Conservation (phyloP, 2,888 invertebrate genomes). For the Drosophila tripunctata region DNA sequence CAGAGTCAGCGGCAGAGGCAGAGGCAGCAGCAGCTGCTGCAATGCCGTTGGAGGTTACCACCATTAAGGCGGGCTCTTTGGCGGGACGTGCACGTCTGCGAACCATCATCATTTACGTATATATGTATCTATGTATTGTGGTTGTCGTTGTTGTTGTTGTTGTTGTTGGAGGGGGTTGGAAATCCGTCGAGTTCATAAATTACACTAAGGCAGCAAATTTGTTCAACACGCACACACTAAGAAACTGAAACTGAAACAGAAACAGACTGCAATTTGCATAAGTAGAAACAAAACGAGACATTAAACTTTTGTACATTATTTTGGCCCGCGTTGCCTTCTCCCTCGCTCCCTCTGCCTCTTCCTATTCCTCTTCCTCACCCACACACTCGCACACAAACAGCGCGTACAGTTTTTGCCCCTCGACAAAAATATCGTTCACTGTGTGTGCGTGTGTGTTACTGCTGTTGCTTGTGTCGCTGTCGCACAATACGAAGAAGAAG, state of each 20-base stretch:
- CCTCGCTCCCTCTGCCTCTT: conserved; percentile 3
- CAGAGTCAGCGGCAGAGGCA: too few relatives aligned
- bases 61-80: conserved; percentile 52
- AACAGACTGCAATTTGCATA: conserved; percentile 68
- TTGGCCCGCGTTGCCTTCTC: conserved; percentile 28
- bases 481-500: conserved; percentile 65
- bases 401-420: conserved; percentile 75
- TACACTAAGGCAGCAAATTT: conserved; percentile 51
- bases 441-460: conserved; percentile 47
- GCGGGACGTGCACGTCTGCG: conserved; percentile 75
- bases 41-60: conserved; percentile 35
- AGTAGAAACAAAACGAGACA: conserved; percentile 57
- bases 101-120: conserved; percentile 75
- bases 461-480: conserved; percentile 64
- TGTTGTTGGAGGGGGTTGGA: conserved; percentile 20
- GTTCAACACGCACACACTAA: conserved; percentile 45
- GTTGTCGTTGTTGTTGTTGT: neutral
- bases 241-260: too few relatives aligned
- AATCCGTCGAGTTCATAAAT: conserved; percentile 44
- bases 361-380: conserved; percentile 33
- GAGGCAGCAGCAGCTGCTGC: too few relatives aligned
- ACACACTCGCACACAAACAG: conserved; percentile 17
- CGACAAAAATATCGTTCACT: conserved; percentile 71
- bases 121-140: neutral
- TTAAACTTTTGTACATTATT: conserved; percentile 51